Conservation (phyloP, 1,140 invertebrate genomes). For the Drosophila saltans region DNA sequence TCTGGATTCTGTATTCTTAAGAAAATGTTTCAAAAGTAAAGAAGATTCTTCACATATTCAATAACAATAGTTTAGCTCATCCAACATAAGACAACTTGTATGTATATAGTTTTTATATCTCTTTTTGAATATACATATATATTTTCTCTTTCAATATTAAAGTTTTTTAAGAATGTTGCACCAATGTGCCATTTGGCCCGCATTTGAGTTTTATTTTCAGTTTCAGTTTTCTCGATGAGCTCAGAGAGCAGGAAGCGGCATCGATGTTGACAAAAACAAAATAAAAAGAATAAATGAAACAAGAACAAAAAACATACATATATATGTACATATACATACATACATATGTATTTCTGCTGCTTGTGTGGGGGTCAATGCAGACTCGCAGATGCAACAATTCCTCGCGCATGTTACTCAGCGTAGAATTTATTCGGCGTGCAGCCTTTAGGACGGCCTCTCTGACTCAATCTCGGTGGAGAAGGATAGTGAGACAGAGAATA, state of each 20-base stretch:
- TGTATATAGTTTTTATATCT: too few relatives aligned
- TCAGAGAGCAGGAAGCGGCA: slow-evolving; percentile 1
- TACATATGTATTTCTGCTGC: background rate
- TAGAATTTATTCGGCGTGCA: background rate
- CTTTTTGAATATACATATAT: too few relatives aligned
- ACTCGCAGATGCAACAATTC: slow-evolving; percentile 6
- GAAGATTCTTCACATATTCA: too few relatives aligned
- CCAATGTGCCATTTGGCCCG: slow-evolving; percentile 3
- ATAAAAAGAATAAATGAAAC: background rate
- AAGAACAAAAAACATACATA: background rate
- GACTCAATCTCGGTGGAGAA: background rate
- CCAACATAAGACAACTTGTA: too few relatives aligned
- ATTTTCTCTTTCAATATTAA: background rate
- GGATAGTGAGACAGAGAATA: background rate
- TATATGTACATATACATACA: too few relatives aligned
- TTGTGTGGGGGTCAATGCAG: slow-evolving; percentile 6
- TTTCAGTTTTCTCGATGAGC: slow-evolving; percentile 7
- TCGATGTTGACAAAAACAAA: slow-evolving; percentile 7
- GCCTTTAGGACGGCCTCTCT: background rate
- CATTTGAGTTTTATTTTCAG: slow-evolving; percentile 10
- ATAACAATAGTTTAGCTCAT: too few relatives aligned
- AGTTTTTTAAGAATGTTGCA: background rate
- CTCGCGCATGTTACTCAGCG: background rate
- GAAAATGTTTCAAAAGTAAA: too few relatives aligned
- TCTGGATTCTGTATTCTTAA: too few relatives aligned